Evolutionary conservation across 2,113 vertebrate species (phyloP).

Genomic region (Dendrocopos noguchii): DNA sequence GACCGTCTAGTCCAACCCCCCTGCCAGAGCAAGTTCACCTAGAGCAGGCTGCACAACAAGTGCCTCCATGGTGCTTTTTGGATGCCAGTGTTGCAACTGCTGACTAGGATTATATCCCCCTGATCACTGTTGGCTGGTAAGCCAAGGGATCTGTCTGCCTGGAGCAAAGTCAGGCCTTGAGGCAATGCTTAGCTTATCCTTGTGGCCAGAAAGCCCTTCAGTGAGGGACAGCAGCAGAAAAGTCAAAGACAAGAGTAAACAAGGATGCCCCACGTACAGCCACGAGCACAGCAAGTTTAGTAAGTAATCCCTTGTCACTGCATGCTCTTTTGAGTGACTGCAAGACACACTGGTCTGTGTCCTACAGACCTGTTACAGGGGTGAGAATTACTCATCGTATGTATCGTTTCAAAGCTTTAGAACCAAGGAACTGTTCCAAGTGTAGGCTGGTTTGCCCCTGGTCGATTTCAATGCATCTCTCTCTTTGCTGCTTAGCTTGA

Average conservation of each 20-base stretch:
- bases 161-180: not conserved
- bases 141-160: not conserved
- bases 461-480: not conserved
- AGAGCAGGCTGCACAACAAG: not conserved
- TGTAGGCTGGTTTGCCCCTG: not conserved
- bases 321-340: not conserved
- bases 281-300: not conserved
- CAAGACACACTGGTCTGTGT: not conserved
- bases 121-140: not conserved
- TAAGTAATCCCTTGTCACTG: not conserved
- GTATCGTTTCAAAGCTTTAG: not conserved
- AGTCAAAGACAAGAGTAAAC: not conserved
- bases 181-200: not conserved
- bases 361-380: not conserved
- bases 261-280: not conserved
- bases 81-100: not conserved
- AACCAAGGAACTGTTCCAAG: not conserved
- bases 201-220: fast-evolving
- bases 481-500: not conserved
- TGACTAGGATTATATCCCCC: not conserved
- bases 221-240: not conserved
- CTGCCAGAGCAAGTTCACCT: no score
- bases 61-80: fast-evolving
- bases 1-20: no score
- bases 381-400: not conserved